Evolutionary conservation across 1,140 invertebrate genomes (phyloP), one percentile per base, ranked within the genome.

Genomic region (Ridgeia piscesae): DNA sequence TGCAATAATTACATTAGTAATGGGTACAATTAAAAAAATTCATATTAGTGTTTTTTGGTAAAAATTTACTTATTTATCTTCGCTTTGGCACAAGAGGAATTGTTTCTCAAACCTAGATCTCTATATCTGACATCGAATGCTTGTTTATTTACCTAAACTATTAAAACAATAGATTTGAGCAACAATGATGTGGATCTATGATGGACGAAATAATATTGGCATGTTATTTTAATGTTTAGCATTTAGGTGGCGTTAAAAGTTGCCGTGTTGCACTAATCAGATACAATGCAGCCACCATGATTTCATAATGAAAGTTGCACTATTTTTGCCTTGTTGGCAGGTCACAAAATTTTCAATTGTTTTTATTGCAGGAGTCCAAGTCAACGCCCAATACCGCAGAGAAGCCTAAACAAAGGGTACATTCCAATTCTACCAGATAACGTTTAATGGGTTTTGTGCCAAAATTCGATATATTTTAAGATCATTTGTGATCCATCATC

Each of bases 391-490:
- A 42, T 33, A 34, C 34, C 31, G 34, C 89, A 8, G 89, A 35
- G 34, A 90, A 90, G n/a, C 34, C 89, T 6, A 90, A 42, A 27
- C 17, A 35, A 2, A 42, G 17, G 34, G 89, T 34, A 35, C 2
- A n/a, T 35, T 35, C 35, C 89, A 35, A 4, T 35, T 42, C 89
- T 90, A 50, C 31, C 31, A 93, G 35, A n/a, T 14, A 35, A 34
- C 93, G 33, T 89, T 91, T 48, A 93, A 33, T n/a, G n/a, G n/a
- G n/a, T n/a, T n/a, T 50, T 42, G 33, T 50, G 88, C 21, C 91
- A 94, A 34, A 91, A 50, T 11, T 50, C 8, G 48, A 50, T 50
- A 11, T 50, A 8, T 8, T 11, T 50, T 21, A 50, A 11, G 48
- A 50, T 50, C 48, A 11, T 21, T n/a, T n/a, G n/a, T n/a, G n/a